Evolutionary conservation across 2,113 vertebrate species (phyloP).

Genomic region (Chaetodon auriga): DNA sequence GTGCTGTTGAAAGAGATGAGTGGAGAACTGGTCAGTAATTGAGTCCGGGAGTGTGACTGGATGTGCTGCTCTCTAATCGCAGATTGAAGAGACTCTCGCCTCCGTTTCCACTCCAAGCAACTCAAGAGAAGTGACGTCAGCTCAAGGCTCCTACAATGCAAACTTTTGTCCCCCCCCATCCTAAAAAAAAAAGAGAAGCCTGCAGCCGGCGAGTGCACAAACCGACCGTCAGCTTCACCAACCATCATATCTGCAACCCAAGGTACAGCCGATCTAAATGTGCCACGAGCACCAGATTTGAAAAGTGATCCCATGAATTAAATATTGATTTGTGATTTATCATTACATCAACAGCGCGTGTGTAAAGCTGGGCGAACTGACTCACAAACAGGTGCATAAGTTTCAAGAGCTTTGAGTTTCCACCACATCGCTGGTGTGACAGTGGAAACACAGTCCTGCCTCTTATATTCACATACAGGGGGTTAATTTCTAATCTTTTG

Average conservation of each 20-base stretch:
- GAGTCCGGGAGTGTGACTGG: constrained; percentile 53
- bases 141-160: constrained; percentile 81
- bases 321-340: not conserved
- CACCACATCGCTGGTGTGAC: not conserved
- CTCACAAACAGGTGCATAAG: not conserved
- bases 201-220: constrained; percentile 9
- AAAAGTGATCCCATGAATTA: not conserved
- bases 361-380: not conserved
- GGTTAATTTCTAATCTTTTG: not conserved
- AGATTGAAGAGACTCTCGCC: constrained; percentile 83
- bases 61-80: constrained; percentile 71
- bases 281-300: not conserved
- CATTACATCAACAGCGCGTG: not conserved
- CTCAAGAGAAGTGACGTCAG: constrained; percentile 88
- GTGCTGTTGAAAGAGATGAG: constrained; percentile 47
- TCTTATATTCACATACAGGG: too few relatives aligned
- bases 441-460: not conserved
- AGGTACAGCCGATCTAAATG: too few relatives aligned
- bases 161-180: constrained; percentile 75
- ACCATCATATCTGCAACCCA: not conserved
- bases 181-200: too few relatives aligned
- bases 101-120: constrained; percentile 85
- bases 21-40: constrained; percentile 48
- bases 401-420: not conserved
- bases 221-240: not conserved